These are phyloP conservation scores for Acanthopagrus latus DNA, from an alignment of 2,797 vertebrate species.

Conservation along the genomic window DNA sequence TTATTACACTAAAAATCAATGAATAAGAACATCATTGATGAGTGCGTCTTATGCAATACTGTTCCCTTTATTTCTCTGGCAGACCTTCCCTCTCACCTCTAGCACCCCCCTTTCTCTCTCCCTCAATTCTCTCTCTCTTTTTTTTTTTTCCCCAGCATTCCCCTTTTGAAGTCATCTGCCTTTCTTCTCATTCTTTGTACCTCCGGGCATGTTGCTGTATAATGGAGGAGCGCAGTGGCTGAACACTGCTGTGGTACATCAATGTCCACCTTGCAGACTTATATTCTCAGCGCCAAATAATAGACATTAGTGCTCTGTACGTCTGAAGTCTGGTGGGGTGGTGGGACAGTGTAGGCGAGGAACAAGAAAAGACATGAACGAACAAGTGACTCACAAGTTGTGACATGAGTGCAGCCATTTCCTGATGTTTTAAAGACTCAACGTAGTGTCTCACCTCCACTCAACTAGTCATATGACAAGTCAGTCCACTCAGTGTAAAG, in stretches of 20 bases:
- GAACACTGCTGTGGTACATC: slow-evolving; percentile 34
- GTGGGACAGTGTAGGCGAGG: background rate
- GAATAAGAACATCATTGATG: slow-evolving; percentile 19
- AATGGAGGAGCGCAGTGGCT: slow-evolving; percentile 36
- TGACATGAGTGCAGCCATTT: slow-evolving; percentile 12
- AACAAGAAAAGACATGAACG: slow-evolving; percentile 10
- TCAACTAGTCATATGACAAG: slow-evolving; percentile 8
- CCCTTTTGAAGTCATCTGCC: slow-evolving; percentile 54
- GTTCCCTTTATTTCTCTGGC: slow-evolving; percentile 8
- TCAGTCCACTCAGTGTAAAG: background rate
- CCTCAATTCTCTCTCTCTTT: slow-evolving; percentile 23
- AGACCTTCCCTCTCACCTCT: slow-evolving; percentile 12
- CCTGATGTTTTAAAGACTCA: slow-evolving; percentile 8
- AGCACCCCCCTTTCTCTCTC: background rate
- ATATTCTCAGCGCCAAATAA: slow-evolving; percentile 21
- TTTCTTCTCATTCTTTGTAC: slow-evolving; percentile 57
- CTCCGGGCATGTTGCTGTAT: slow-evolving; percentile 53
- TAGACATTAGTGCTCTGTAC: slow-evolving; percentile 7
- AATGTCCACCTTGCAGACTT: slow-evolving; percentile 25
- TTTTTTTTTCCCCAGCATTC: slow-evolving; percentile 46
- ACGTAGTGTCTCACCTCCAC: background rate
- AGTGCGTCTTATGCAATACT: slow-evolving; percentile 5
- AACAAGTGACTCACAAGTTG: slow-evolving; percentile 39
- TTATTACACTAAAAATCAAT: background rate
- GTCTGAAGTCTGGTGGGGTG: background rate